Evolutionary conservation across 2,797 vertebrate species (phyloP).

Genomic region (Anomalospiza imberbis): DNA sequence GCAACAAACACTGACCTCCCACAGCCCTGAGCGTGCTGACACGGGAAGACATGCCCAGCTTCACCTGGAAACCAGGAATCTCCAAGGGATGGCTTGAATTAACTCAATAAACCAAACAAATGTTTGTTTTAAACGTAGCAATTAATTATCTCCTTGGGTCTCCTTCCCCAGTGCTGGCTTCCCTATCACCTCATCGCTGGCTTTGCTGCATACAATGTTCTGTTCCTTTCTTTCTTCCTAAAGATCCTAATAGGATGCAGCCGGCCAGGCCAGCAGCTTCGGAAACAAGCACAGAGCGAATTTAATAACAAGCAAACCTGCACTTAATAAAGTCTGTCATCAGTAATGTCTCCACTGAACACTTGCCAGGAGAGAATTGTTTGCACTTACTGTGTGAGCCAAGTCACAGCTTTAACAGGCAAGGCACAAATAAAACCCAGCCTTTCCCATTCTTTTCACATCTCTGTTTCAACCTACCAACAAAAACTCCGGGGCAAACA

Average conservation of each 20-base stretch:
- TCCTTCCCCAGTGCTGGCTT: constrained; percentile 1
- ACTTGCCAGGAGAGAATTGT: constrained; percentile 57
- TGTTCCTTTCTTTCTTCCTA: constrained; percentile 57
- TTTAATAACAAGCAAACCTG: constrained; percentile 61
- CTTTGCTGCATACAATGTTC: constrained; percentile 35
- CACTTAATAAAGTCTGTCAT: constrained; percentile 68
- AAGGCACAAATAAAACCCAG: constrained; percentile 53
- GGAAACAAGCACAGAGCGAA: constrained; percentile 34
- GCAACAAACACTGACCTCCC: background rate
- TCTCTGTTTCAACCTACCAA: constrained; percentile 17
- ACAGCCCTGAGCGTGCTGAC: background rate
- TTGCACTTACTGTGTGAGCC: constrained; percentile 67
- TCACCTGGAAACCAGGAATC: constrained; percentile 45
- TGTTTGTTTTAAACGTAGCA: constrained; percentile 32
- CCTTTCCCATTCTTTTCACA: constrained; percentile 45
- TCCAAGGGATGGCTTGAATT: background rate
- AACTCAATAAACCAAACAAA: constrained; percentile 33
- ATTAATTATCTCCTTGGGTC: constrained; percentile 41
- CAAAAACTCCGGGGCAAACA: constrained; percentile 35
- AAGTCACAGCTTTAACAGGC: constrained; percentile 62
- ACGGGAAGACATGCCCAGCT: background rate
- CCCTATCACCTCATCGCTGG: constrained; percentile 30
- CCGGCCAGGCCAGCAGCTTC: constrained; percentile 49
- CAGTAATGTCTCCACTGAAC: constrained; percentile 60
- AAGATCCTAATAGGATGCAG: constrained; percentile 42